Base-by-base conservation (phyloP, 2,888 invertebrate species). In the Pristionchus fissidentatus region DNA sequence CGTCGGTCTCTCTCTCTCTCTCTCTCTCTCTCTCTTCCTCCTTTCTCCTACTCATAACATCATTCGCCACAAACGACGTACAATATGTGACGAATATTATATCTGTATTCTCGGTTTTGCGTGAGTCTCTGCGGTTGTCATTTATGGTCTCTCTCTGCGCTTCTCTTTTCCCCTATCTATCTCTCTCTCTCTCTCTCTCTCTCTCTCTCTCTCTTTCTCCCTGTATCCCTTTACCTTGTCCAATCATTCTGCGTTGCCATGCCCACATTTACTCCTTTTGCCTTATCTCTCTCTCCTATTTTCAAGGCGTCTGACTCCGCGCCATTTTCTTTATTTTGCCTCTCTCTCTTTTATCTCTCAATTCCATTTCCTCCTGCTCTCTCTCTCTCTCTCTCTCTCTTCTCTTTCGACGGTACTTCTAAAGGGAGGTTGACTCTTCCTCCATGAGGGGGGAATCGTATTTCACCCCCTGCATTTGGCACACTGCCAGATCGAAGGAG, bases 401-500 rank as follows among this genome's bases (percentile, higher is more conserved):
- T n/a, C 38, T 70, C 38, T 19, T 13, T 70, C 13, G 15, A 43
- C 43, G 70, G n/a, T 43, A 70, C 43, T 41, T 41, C 66, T 66
- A 43, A 75, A 43, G 13, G 26, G 26, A 29, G 22, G 8, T 38
- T 66, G 41, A 41, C 43, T 75, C 70, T 22, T 75, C 38, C 43
- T 75, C 70, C 22, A 13, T 19, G 15, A 41, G 10, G 43, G 41
- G 38, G 80, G 80, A 19, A 62, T 60, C 10, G 80, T n/a, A n/a
- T n/a, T n/a, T n/a, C n/a, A 80, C 4, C 60, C 26, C 43, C 80
- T 26, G 8, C 60, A 80, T 41, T 29, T 41, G 13, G 19, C 38
- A 22, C 49, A 41, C 22, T 60, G 60, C 60, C 62, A 80, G 22
- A 80, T 35, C 5, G 80, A 80, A 43, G 80, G 80, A 43, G 60